A percentile compares a stretch with the other conserved stretches of the same genome.
phyloP scores from a whole-genome alignment of 2,113 vertebrate genomes.

The Brachionichthys hirsutus region DNA sequence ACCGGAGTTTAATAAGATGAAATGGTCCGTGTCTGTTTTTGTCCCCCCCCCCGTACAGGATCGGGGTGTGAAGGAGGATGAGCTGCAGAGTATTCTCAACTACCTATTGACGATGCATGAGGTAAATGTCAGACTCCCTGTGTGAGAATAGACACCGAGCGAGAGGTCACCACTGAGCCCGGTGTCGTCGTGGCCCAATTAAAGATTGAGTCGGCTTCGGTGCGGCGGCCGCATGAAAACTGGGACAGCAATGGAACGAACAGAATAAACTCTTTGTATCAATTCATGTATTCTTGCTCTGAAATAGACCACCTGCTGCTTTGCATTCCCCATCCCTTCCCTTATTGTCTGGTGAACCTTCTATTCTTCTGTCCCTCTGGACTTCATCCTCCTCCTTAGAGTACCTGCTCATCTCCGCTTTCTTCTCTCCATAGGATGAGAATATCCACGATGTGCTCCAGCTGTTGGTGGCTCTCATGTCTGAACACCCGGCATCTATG shows the following conservation, averaged over 20 bases:
- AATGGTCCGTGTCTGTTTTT: neutral
- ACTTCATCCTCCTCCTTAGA: constrained; percentile 6
- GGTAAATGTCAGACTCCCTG: constrained; percentile 74
- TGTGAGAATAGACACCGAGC: neutral
- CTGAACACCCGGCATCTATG: constrained; percentile 98
- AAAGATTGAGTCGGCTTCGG: constrained; percentile 63
- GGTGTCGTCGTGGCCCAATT: constrained; percentile 57
- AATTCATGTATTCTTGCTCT: constrained; percentile 59
- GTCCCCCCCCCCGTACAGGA: constrained; percentile 77
- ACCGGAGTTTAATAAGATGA: constrained; percentile 29
- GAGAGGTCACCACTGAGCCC: constrained; percentile 5
- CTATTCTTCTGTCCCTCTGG: constrained; percentile 2
- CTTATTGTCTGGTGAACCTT: constrained; percentile 42
- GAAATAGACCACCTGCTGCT: constrained; percentile 49
- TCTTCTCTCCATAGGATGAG: constrained; percentile 85
- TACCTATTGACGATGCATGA: constrained; percentile 99
- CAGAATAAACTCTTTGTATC: constrained; percentile 60
- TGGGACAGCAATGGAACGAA: constrained; percentile 59
- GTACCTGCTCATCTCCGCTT: constrained; percentile 16
- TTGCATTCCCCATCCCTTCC: constrained; percentile 2
- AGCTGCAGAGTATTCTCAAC: constrained; percentile 98
- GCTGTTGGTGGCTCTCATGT: constrained; percentile 96
- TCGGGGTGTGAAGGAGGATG: constrained; percentile 97
- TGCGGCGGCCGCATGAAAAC: constrained; percentile 58
- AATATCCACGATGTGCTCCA: constrained; percentile 99